Evolutionary conservation across 92 coral and sea anemone genomes (phyloP), one percentile per base, ranked within the genome.

Genomic region (Muricea muricata): DNA sequence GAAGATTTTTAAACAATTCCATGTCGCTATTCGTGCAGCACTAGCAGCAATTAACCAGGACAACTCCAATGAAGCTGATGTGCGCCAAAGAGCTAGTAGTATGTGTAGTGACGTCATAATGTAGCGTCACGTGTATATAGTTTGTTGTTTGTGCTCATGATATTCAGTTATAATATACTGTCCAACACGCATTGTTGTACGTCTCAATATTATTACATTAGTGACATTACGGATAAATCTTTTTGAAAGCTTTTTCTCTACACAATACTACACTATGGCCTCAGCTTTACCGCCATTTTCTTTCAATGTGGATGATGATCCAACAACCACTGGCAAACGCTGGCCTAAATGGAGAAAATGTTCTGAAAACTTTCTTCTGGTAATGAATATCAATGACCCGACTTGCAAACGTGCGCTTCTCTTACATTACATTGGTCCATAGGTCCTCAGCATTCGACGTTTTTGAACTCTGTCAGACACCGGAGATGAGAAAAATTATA

Each of bases 61-160:
- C 28, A 34, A 65, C n/a, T 80, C 85, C 31, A 17, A 80, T 39
- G 76, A 80, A 25, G 52, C 20, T 18, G 76, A 80, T 80, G 74
- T 63, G 75, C 76, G 60, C 25, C 58, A 80, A 18, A 80, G 74
- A 80, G 75, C 75, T 18, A n/a, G n/a, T n/a, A n/a, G n/a, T n/a
- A n/a, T n/a, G n/a, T n/a, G n/a, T n/a, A n/a, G n/a, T n/a, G n/a
- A n/a, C 9, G 42, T 37, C 4, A 37, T 37, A 9, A 37, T 37
- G 42, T 37, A 9, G 9, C 42, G 42, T 37, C 42, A 37, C 9
- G 9, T 37, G 42, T 9, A 37, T 37, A 9, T 37, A 37, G 4
- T 4, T 4, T 9, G 42, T 37, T 4, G 9, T 9, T 37, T 37
- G 42, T 37, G 9, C 9, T 4, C 9, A 37, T 37, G 9, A 37